Base-by-base conservation (phyloP, 2,888 invertebrate genomes). In the Abscondita cerata region DNA sequence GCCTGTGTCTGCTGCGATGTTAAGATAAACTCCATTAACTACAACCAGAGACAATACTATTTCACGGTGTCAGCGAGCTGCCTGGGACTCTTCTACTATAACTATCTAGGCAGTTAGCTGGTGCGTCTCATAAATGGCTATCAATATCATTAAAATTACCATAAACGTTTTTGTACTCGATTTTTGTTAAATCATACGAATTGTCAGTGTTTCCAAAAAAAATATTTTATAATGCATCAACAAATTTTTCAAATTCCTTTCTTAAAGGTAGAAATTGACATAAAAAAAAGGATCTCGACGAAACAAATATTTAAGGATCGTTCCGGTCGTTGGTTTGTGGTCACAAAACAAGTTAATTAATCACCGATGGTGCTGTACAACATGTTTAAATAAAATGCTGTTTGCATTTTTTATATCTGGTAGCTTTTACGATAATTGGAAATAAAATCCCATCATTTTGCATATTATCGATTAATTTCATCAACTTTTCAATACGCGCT, bases 41-140 rank as follows among this genome's bases (percentile, higher is more conserved):
- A 80, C 79, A 76, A 75, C 78, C 78, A 79, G 78, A 80, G 80
- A 80, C 80, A 80, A 80, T 80, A 81, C 81, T 81, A 80, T 80
- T 81, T 81, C 78, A 81, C 80, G 74, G 78, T 81, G 81, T 80
- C 80, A 79, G 73, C 75, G 73, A 54, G 62, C 59, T 62, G 59
- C 62, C 44, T 62, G 57, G 53, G 52, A 59, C 59, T 58, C 46
- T 46, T 62, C 62, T 53, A 47, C 46, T 52, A 52, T 56, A 50
- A 56, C 50, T 50, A 50, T 56, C 58, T 58, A 51, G n/a, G 34
- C 18, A 33, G 44, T 20, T 20, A 52, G 19, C 41, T 47, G 50
- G 52, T 58, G 51, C 52, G 31, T 41, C 31, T 50, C 33, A 33
- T 50, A 57, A 48, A 12, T 6, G 13, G 44, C 46, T 33, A 52